Evolutionary conservation across 2,888 invertebrate species (phyloP).

Genomic region (Cyclophora albipunctata): DNA sequence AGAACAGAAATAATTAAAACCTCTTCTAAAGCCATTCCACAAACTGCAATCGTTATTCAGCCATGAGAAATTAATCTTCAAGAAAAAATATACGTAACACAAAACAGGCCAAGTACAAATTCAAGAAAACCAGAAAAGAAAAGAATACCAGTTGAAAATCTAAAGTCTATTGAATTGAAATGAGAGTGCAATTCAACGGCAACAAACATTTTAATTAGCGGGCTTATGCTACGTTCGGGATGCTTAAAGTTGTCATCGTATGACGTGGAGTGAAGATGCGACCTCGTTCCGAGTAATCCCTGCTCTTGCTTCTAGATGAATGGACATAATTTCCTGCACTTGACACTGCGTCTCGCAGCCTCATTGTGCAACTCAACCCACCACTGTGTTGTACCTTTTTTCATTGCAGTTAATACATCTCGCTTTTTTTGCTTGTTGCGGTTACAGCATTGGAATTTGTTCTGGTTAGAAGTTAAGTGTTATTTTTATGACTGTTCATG

Average conservation of each 20-base stretch:
- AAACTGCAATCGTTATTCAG: too few relatives aligned
- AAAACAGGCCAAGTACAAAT: constrained; percentile 18
- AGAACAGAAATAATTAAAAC: too few relatives aligned
- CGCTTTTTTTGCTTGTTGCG: neutral
- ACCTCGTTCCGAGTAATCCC: constrained; percentile 66
- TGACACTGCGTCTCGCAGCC: constrained; percentile 61
- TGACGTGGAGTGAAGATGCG: constrained; percentile 49
- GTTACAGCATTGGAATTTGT: too few relatives aligned
- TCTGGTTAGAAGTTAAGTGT: too few relatives aligned
- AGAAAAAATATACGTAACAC: too few relatives aligned
- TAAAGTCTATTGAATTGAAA: constrained; percentile 1
- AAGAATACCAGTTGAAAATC: neutral
- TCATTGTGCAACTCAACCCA: constrained; percentile 56
- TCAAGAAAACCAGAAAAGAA: constrained; percentile 1
- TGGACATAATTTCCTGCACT: constrained; percentile 73
- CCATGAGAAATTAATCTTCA: too few relatives aligned
- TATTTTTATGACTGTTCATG: too few relatives aligned
- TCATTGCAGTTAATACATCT: constrained; percentile 49
- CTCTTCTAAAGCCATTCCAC: too few relatives aligned
- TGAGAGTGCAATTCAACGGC: constrained; percentile 8
- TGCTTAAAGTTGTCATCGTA: constrained; percentile 50
- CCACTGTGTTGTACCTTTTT: constrained; percentile 50
- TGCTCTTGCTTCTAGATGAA: constrained; percentile 52
- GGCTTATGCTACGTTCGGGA: constrained; percentile 37
- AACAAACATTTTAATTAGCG: constrained; percentile 42